Evolutionary conservation across 2,113 vertebrate genomes (phyloP).

Genomic region (Colistium nudipinnis): DNA sequence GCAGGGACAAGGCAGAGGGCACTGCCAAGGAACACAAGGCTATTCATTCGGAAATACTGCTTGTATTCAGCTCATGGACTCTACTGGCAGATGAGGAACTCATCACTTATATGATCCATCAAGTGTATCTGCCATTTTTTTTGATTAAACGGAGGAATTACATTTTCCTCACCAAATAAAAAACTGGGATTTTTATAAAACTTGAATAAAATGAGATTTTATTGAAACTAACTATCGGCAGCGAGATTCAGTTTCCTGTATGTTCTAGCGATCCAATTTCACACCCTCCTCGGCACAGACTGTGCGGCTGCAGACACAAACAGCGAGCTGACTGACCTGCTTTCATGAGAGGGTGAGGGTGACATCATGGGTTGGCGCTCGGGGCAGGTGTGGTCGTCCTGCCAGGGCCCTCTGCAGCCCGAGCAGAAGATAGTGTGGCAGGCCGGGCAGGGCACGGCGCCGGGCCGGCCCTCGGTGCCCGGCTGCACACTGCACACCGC

Average conservation of each 20-base stretch:
- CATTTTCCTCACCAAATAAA: conserved; percentile 3
- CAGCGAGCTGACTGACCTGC: conserved; percentile 82
- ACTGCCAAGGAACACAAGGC: conserved; percentile 29
- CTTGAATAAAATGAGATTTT: background rate
- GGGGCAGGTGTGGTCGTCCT: conserved; percentile 80
- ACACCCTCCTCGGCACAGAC: conserved; percentile 16
- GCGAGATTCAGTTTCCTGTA: background rate
- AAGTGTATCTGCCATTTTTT: conserved; percentile 12
- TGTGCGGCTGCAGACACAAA: conserved; percentile 3
- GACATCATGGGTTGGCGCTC: conserved; percentile 77
- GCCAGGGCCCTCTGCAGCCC: conserved; percentile 88
- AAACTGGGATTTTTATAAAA: background rate
- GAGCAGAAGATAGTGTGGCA: conserved; percentile 90
- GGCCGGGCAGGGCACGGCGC: conserved; percentile 83
- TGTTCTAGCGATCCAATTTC: background rate
- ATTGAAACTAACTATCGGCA: background rate
- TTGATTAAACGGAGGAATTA: background rate
- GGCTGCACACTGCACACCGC: conserved; percentile 84
- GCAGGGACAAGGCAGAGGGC: conserved; percentile 18
- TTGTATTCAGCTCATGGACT: conserved; percentile 24
- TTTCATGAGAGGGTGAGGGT: conserved; percentile 62
- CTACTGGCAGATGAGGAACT: conserved; percentile 2
- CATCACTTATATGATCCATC: conserved; percentile 18
- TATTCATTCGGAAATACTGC: conserved; percentile 40
- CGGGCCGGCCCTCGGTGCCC: conserved; percentile 72